Evolutionary conservation across 1,140 invertebrate genomes (phyloP), one percentile per base, ranked within the genome.

Genomic region (Metopolophium dirhodum): DNA sequence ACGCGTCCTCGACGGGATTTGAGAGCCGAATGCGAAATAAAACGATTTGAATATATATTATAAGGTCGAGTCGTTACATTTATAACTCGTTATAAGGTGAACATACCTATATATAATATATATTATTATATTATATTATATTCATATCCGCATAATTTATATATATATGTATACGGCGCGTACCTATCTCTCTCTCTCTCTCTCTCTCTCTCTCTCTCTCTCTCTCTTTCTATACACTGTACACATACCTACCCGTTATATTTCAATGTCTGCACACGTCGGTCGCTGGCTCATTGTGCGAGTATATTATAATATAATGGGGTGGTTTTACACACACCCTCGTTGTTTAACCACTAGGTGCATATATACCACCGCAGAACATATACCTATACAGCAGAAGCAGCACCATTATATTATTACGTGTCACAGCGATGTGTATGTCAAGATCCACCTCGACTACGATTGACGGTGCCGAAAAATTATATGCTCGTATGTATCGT

Each of bases 211-310:
- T 37, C 37, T 37, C 37, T 37, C 37, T 37, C 37, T 37, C 2
- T 37, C 37, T 37, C 1, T n/a, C n/a, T n/a, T 37, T 37, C 37
- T 41, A 41, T 41, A 41, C 3, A 41, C 3, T 30, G 20, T 41
- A 41, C 2, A 9, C 7, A 83, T 83, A 41, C 41, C 18, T 23
- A 51, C 47, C 37, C 45, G 86, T 87, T 87, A 87, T 87, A 49
- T 87, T 87, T 87, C 86, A 51, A 87, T 22, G 86, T 49, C 86
- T 49, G 86, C 7, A 30, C 47, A 20, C 86, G 86, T 51, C 86
- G 47, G 23, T 85, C 23, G 83, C 83, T 11, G 37, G 83, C 23
- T 41, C 41, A 45, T 85, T 85, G 22, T 26, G 23, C 35, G 35
- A 83, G n/a, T 37, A 37, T 37, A 83, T 54, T 83, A 83, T 41